Conservation (phyloP, 2,113 vertebrate species). For the Ictalurus punctatus region DNA sequence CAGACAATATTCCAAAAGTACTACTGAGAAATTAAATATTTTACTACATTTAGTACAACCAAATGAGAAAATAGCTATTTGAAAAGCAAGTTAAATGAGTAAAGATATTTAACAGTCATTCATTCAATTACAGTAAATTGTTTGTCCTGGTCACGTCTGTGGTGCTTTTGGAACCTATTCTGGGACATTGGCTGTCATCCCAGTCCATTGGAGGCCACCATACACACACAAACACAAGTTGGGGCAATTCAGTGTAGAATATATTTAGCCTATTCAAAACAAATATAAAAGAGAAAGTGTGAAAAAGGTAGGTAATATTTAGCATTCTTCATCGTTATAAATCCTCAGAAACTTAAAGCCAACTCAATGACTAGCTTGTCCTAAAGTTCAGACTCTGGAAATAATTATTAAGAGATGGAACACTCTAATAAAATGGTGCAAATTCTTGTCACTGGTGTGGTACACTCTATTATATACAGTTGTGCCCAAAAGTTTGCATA, state of each 20-base stretch:
- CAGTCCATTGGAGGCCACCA: background rate
- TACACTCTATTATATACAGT: too few relatives aligned
- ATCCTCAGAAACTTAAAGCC: background rate
- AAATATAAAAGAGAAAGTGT: background rate
- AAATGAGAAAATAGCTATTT: background rate
- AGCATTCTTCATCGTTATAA: background rate
- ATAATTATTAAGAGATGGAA: too few relatives aligned
- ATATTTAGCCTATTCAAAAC: background rate
- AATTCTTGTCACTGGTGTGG: too few relatives aligned
- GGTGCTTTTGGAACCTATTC: background rate
- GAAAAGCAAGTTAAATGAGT: background rate
- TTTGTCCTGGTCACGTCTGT: background rate
- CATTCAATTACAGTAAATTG: background rate
- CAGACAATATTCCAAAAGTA: background rate
- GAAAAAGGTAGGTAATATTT: background rate
- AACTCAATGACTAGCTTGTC: background rate
- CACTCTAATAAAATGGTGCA: too few relatives aligned
- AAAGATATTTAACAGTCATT: background rate
- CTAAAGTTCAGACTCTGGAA: background rate
- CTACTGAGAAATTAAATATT: background rate
- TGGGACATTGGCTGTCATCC: background rate
- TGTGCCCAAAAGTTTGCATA: too few relatives aligned
- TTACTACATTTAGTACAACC: background rate
- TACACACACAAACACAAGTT: background rate
- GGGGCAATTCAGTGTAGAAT: background rate